Evolutionary conservation across 2,113 vertebrate genomes (phyloP).

Genomic region (Carlito syrichta): DNA sequence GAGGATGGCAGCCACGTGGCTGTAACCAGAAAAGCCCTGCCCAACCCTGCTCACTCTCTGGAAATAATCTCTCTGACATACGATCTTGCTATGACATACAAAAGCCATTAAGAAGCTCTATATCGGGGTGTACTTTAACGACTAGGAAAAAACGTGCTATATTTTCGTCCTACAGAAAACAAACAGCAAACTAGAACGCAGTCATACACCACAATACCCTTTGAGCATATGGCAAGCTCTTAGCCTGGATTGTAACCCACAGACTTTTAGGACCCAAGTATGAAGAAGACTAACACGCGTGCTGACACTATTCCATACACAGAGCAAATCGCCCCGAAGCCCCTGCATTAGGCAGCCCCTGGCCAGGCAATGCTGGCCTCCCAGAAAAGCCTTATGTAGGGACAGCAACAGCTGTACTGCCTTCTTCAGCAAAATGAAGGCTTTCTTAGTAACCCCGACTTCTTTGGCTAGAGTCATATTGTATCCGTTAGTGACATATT

Average conservation of each 20-base stretch:
- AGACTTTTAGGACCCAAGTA: background rate
- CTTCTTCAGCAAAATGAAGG: background rate
- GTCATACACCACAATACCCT: background rate
- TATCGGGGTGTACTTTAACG: constrained; percentile 43
- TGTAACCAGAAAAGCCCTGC: background rate
- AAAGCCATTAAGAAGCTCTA: background rate
- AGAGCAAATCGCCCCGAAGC: background rate
- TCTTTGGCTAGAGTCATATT: background rate
- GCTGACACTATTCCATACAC: background rate
- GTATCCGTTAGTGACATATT: background rate
- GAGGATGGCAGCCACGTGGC: background rate
- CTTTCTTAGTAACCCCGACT: background rate
- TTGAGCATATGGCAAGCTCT: background rate
- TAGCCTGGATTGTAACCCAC: background rate
- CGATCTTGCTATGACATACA: constrained; percentile 52
- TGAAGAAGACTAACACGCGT: background rate
- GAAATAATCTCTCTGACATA: constrained; percentile 72
- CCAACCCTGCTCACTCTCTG: constrained; percentile 67
- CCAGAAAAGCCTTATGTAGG: background rate
- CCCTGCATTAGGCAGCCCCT: background rate
- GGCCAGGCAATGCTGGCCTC: background rate
- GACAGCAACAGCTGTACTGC: background rate
- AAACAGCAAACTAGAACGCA: constrained; percentile 17
- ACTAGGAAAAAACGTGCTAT: background rate
- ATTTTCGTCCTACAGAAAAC: constrained; percentile 1